phyloP scores from a whole-genome alignment of 2,888 invertebrate species.

The Petrolisthes manimaculis region DNA sequence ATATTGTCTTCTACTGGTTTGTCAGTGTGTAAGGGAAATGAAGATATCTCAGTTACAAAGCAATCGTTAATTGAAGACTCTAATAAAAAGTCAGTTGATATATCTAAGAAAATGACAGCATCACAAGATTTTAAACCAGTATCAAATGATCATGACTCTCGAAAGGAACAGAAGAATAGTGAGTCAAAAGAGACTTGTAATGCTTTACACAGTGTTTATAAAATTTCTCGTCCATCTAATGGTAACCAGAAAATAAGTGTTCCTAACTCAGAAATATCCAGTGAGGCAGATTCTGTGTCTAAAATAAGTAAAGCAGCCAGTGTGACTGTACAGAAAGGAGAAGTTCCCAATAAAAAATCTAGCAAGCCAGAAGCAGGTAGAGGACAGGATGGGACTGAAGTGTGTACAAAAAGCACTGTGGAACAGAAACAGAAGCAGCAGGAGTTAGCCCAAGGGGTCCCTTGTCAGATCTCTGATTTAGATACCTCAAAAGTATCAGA shows the following conservation, averaged over 20 bases:
- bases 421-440: background rate
- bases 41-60: background rate
- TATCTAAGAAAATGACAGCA: background rate
- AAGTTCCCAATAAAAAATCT: background rate
- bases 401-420: background rate
- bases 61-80: background rate
- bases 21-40: background rate
- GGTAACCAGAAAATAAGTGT: background rate
- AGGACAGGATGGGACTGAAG: background rate
- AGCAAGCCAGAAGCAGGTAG: background rate
- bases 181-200: background rate
- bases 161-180: background rate
- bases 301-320: background rate
- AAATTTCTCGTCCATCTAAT: background rate
- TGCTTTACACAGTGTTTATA: background rate
- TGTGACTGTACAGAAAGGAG: background rate
- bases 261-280: background rate
- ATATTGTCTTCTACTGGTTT: background rate
- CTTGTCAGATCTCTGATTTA: too few species aligned
- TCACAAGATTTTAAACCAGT: background rate
- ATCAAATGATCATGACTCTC: background rate
- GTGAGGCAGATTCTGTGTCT: background rate
- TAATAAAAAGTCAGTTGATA: background rate
- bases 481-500: too few species aligned
- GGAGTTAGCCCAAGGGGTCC: background rate